phyloP scores from a whole-genome alignment of 2,113 vertebrate genomes.

The Glaucomys volans region DNA sequence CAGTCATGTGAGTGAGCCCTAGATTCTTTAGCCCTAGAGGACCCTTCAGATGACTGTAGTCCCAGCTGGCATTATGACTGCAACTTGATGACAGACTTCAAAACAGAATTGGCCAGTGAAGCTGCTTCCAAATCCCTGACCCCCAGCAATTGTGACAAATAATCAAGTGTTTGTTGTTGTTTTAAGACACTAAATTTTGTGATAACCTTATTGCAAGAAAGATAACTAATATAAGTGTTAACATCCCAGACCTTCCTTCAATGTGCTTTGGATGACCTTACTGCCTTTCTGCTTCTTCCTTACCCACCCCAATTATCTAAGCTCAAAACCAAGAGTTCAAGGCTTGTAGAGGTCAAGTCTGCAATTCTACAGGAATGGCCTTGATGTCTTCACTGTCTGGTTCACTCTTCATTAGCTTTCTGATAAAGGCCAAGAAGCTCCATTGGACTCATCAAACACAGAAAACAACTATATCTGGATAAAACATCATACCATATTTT shows the following conservation, averaged over 20 bases:
- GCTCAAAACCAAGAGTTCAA: neutral
- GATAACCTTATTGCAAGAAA: slow-evolving; percentile 1
- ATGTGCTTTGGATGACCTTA: neutral
- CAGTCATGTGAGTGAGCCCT: neutral
- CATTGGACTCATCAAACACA: neutral
- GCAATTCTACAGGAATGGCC: neutral
- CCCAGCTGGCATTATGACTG: neutral
- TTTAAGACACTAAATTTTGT: neutral
- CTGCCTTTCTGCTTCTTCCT: neutral
- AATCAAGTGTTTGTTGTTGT: neutral
- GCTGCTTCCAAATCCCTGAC: neutral
- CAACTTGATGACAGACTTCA: neutral
- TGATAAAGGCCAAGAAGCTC: neutral
- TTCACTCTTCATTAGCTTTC: slow-evolving; percentile 16
- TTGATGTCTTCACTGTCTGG: neutral
- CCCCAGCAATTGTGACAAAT: neutral
- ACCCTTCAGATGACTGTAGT: neutral
- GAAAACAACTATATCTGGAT: neutral
- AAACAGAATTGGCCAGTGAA: neutral
- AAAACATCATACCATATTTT: neutral
- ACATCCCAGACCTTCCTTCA: neutral
- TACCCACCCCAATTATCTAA: neutral
- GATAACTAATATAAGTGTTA: neutral
- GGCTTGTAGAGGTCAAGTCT: neutral
- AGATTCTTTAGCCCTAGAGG: neutral